These are phyloP conservation scores for Formica exsecta DNA, from an alignment of 1,140 invertebrate species.

Conservation along the genomic window DNA sequence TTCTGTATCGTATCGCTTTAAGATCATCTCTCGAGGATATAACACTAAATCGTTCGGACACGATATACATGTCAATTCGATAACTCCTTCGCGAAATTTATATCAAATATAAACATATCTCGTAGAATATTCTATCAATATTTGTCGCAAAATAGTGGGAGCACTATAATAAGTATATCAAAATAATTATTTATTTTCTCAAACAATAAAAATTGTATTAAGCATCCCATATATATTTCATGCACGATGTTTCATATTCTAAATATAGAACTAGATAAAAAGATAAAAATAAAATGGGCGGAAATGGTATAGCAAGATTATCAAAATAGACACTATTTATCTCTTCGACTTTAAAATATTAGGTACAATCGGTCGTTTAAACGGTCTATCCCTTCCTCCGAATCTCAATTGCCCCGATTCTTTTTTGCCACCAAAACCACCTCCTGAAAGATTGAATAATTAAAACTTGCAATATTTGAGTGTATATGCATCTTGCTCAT, in stretches of 20 bases:
- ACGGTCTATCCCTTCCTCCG: slow-evolving; percentile 93
- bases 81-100: neutral
- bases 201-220: neutral
- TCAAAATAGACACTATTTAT: slow-evolving; percentile 17
- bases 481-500: neutral
- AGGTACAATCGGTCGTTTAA: slow-evolving; percentile 88
- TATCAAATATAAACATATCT: neutral
- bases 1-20: neutral
- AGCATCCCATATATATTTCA: no score
- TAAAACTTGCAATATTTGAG: neutral
- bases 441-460: slow-evolving; percentile 86
- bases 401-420: slow-evolving; percentile 96
- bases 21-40: neutral
- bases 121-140: neutral
- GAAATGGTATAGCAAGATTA: neutral
- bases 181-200: neutral
- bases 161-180: neutral
- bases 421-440: slow-evolving; percentile 95
- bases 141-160: neutral
- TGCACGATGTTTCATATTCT: no score
- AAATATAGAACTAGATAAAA: neutral
- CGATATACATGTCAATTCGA: neutral
- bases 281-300: no score
- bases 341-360: slow-evolving; percentile 62
- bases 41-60: neutral